Evolutionary conservation across 2,113 vertebrate species (phyloP).

Genomic region (Marmota flaviventris): DNA sequence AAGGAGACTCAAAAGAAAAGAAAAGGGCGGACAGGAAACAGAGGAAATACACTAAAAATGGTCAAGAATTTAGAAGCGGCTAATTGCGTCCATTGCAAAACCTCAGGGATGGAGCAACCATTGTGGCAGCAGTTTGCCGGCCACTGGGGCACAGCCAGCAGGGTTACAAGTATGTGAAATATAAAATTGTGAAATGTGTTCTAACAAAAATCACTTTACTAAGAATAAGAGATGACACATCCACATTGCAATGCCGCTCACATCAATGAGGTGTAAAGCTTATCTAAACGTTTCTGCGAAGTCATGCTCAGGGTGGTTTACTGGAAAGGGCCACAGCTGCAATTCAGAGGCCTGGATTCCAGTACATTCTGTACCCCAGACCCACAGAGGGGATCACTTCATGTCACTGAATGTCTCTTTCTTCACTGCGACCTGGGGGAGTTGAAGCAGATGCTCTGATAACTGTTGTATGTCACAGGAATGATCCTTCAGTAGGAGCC

Average conservation of each 20-base stretch:
- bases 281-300: conserved; percentile 68
- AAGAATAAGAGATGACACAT: conserved; percentile 59
- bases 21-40: background rate
- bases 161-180: conserved; percentile 30
- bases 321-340: background rate
- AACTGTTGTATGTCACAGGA: background rate
- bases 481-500: background rate
- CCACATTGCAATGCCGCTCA: background rate
- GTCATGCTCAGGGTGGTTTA: background rate
- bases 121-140: background rate
- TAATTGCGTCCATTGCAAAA: conserved; percentile 40
- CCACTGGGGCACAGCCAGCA: background rate
- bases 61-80: conserved; percentile 7
- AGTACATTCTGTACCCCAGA: background rate
- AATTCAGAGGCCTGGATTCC: background rate
- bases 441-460: background rate
- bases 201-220: conserved; percentile 61
- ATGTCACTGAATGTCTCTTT: background rate
- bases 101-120: conserved; percentile 30
- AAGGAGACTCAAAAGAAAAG: background rate
- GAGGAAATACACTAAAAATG: background rate
- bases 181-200: conserved; percentile 69
- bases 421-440: background rate
- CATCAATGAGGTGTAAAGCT: conserved; percentile 42
- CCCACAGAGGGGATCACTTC: background rate